Evolutionary conservation across 2,797 vertebrate species (phyloP), one percentile per base, ranked within the genome.

Genomic region (Myripristis jacobus): DNA sequence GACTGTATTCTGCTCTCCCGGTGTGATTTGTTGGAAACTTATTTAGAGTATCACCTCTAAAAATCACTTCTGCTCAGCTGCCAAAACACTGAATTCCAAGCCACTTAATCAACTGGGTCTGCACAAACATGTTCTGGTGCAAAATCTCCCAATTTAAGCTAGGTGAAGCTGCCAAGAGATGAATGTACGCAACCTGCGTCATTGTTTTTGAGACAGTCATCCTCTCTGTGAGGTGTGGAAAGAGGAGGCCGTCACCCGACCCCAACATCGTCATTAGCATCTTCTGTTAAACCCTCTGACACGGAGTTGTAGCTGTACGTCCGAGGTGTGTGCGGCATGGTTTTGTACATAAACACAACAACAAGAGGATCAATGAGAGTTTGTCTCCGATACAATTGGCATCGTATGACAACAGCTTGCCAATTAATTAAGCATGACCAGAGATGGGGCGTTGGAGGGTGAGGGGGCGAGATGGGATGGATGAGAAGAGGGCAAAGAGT

Each of bases 391-490:
- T 76, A 56, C 41, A 54, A 53, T 61, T 69, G 59, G 66, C 68
- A 25, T 71, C 31, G 57, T 57, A 64, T 64, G 74, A 80, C 70
- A 70, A 73, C 83, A 81, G 83, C 70, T 80, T 71, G 75, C 53
- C 75, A 73, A 79, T 91, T 85, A 83, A 88, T 88, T 88, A 84
- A 78, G 50, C 64, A 66, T 66, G 74, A 86, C 66, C n/a, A 8
- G 69, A 64, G 74, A 73, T 22, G 13, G 51, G 55, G 10, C 21
- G 19, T 22, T 52, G 64, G 53, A 31, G 61, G 70, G 16, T 62
- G 58, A 67, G 10, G 44, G 53, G 21, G 56, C 46, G 60, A 15
- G 44, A 21, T 69, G 50, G 36, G 44, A 62, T 12, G 18, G 56
- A 75, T 27, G 21, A 41, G 44, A 50, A 27, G 56, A 52, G 43